These are phyloP conservation scores for Spinibarbus caldwelli DNA, from an alignment of 2,797 vertebrate species.

Conservation along the genomic window DNA sequence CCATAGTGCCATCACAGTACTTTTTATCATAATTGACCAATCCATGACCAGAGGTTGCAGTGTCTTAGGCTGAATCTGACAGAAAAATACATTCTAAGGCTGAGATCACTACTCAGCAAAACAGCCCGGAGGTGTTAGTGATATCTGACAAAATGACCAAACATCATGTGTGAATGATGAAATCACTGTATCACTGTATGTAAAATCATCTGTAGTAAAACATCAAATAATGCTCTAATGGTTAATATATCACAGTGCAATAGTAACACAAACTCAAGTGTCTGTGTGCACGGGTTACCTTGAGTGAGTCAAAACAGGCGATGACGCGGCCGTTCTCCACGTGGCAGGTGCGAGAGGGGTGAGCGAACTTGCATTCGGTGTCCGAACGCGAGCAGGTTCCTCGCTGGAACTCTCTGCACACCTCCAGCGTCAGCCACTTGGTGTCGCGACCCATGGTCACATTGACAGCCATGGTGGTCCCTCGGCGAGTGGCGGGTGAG, in stretches of 20 bases:
- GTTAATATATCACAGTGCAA: neutral
- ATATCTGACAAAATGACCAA: neutral
- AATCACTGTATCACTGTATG: too few species aligned
- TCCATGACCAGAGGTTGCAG: conserved; percentile 56
- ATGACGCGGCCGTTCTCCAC: conserved; percentile 99
- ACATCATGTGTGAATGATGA: neutral
- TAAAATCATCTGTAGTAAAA: neutral
- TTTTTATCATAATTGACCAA: conserved; percentile 33
- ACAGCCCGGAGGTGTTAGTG: conserved; percentile 19
- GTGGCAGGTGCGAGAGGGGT: conserved; percentile 95
- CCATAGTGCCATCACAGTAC: neutral
- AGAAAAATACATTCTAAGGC: conserved; percentile 41
- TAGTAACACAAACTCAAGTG: neutral
- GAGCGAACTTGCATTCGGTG: conserved; percentile 97
- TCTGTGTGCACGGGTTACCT: conserved; percentile 81
- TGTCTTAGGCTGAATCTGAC: conserved; percentile 41
- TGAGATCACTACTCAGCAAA: conserved; percentile 56
- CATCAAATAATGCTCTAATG: neutral
- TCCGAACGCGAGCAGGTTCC: conserved; percentile 96
- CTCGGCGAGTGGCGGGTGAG: conserved; percentile 38
- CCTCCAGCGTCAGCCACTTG: conserved; percentile 99
- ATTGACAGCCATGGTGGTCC: conserved; percentile 84
- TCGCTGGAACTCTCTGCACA: conserved; percentile 98
- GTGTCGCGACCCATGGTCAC: conserved; percentile 95
- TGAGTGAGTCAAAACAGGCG: conserved; percentile 98